phyloP scores from a whole-genome alignment of 2,113 vertebrate species.

The Etheostoma spectabile region DNA sequence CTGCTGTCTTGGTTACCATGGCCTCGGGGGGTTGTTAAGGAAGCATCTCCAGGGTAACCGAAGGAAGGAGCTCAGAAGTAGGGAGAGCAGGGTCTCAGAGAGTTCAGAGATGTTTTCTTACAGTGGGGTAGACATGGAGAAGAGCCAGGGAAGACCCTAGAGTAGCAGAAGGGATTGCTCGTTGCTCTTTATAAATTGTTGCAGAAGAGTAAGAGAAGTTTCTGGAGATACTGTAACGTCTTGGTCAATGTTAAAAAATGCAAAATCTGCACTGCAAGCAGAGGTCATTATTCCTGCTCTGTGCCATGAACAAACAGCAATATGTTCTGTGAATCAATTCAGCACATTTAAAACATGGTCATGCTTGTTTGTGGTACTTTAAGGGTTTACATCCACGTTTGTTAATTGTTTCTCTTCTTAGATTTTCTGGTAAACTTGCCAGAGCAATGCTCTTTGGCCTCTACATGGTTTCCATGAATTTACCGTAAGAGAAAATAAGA shows the following conservation, averaged over 20 bases:
- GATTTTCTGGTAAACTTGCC: too few relatives aligned
- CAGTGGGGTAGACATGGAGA: conserved; percentile 28
- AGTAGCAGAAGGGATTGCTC: background rate
- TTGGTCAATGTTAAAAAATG: background rate
- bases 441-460: too few relatives aligned
- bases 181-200: background rate
- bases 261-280: background rate
- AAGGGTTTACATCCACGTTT: too few relatives aligned
- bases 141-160: background rate
- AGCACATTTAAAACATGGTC: background rate
- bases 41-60: conserved; percentile 45
- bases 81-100: conserved; percentile 9
- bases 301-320: background rate
- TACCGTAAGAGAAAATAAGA: too few relatives aligned
- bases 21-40: conserved; percentile 47
- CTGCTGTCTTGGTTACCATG: conserved; percentile 34
- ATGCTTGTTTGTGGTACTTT: background rate
- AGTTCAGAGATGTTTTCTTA: conserved; percentile 46
- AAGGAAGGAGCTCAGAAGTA: background rate
- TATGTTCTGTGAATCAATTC: background rate
- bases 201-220: background rate
- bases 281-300: background rate
- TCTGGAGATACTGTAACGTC: background rate
- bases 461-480: too few relatives aligned
- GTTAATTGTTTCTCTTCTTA: too few relatives aligned